Base-by-base conservation (phyloP, 1,140 invertebrate genomes). In the Paramacrobiotus metropolitanus region DNA sequence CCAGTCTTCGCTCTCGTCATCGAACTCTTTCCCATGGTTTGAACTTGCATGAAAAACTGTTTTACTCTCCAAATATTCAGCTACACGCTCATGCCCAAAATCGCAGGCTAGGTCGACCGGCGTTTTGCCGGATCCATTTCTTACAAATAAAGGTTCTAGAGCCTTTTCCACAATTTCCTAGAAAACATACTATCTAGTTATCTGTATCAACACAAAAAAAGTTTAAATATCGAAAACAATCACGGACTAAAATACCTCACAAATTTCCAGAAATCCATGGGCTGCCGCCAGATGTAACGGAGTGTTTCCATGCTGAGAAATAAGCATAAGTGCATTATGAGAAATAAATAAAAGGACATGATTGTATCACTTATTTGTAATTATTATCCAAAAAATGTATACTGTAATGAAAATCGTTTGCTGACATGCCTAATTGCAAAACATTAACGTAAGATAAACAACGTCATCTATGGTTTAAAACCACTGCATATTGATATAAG, bases 91-190 rank as follows among this genome's bases (percentile, higher is more conserved):
- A 70, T 80, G 75, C 2, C 76, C 74, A 60, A 71, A 72, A 66
- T 75, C 73, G 68, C 81, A 79, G 2, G 82, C 81, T 65, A 79
- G 67, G 70, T 83, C 81, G 71, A 80, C 82, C 2, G 81, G 79
- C 44, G 81, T 83, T 63, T 78, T 65, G 62, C 77, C 76, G 30
- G 79, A 76, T 40, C 74, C 74, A 69, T 83, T 83, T 70, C 82
- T 80, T 24, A 77, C 66, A 66, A 82, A 82, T 21, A 82, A 67
- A 2, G 79, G 77, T 21, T 80, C 75, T 29, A 79, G 79, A 66
- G 78, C 74, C 21, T 74, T 71, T n/a, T 82, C 72, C 15, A 83
- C 69, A 18, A 80, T 69, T 70, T 82, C 62, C 21, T 29, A 31
- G 59, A 61, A 29, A 2, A 29, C 60, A 31, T n/a, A 44, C 64